Evolutionary conservation across 2,113 vertebrate species (phyloP).

Genomic region (Charina bottae): DNA sequence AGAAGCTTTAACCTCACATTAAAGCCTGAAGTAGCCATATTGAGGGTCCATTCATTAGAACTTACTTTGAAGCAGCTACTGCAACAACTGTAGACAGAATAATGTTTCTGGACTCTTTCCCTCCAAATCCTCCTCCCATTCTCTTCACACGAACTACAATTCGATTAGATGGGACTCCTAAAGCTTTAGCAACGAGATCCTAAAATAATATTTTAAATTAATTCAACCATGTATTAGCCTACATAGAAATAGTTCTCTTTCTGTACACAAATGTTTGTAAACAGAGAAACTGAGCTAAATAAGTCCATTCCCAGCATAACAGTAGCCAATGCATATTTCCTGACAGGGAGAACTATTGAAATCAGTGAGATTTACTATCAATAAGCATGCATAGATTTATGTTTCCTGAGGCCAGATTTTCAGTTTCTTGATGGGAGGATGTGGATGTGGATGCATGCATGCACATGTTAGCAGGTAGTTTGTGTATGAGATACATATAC

Average conservation of each 20-base stretch:
- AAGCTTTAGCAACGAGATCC: conserved; percentile 78
- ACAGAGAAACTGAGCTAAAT: neutral
- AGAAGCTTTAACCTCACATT: neutral
- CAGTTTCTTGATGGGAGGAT: neutral
- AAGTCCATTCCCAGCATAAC: neutral
- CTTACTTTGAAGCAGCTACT: conserved; percentile 90
- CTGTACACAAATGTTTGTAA: neutral
- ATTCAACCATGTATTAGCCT: neutral
- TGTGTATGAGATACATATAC: neutral
- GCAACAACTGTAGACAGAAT: conserved; percentile 85
- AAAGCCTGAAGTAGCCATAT: neutral
- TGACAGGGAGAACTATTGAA: neutral
- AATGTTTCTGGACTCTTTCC: conserved; percentile 88
- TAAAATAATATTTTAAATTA: conserved; percentile 23
- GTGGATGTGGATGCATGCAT: neutral
- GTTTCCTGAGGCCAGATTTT: neutral
- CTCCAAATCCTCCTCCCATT: conserved; percentile 96
- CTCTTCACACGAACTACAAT: conserved; percentile 91
- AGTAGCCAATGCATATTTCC: neutral
- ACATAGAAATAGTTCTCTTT: neutral
- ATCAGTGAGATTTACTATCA: neutral
- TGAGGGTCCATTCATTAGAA: neutral
- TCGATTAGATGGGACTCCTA: conserved; percentile 86
- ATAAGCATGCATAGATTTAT: neutral
- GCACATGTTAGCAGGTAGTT: neutral